Percentiles rank a stretch among this genome's conserved stretches.
phyloP scores from a whole-genome alignment of 2,113 vertebrate species.

The Eclectus roratus region DNA sequence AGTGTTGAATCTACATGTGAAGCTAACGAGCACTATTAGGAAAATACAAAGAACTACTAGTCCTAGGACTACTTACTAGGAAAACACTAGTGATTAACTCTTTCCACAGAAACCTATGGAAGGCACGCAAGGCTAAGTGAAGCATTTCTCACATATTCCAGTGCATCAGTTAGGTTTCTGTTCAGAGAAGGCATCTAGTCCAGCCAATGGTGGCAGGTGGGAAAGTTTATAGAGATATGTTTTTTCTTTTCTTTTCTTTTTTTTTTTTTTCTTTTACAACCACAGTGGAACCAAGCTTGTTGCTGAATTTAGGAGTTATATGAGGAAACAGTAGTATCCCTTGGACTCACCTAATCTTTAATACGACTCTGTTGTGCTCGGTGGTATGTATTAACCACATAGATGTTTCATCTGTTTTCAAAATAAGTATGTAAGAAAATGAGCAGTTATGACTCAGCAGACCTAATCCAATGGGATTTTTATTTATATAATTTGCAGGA shows the following conservation, averaged over 20 bases:
- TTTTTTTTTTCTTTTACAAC: neutral
- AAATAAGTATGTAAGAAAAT: neutral
- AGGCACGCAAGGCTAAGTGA: neutral
- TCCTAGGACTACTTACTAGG: neutral
- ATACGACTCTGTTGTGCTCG: neutral
- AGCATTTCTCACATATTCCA: neutral
- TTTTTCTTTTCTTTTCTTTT: fast-evolving
- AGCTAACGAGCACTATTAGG: neutral
- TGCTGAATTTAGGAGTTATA: neutral
- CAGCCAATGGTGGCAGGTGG: neutral
- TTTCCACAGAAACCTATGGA: neutral
- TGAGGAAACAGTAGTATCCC: neutral
- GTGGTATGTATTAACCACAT: neutral
- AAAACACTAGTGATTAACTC: neutral
- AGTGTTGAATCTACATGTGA: fast-evolving
- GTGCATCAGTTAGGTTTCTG: neutral
- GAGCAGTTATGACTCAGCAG: neutral
- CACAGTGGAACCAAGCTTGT: neutral
- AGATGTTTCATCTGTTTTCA: neutral
- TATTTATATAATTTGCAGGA: neutral
- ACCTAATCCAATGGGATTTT: neutral
- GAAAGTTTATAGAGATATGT: neutral
- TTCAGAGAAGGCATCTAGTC: neutral
- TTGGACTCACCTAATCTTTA: neutral
- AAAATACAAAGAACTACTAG: neutral